phyloP scores from a whole-genome alignment of 2,888 invertebrate species.

The Caenorhabditis japonica region DNA sequence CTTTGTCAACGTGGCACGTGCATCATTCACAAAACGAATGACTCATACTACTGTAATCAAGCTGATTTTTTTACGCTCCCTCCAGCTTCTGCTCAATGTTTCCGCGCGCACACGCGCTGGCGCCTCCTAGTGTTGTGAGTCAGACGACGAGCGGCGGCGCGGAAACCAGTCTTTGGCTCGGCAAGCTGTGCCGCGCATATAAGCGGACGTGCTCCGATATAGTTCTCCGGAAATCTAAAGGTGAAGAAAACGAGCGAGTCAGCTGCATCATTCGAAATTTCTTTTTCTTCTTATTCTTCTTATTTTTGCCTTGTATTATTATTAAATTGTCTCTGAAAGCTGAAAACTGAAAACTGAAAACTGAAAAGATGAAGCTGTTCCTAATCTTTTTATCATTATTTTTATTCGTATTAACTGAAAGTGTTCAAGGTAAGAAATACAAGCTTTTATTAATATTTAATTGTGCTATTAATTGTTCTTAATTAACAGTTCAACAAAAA shows the following conservation, averaged over 20 bases:
- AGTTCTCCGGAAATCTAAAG: slow-evolving; percentile 44
- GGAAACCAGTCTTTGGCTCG: slow-evolving; percentile 42
- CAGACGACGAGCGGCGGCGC: slow-evolving; percentile 15
- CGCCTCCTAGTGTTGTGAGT: slow-evolving; percentile 30
- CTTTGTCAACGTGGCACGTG: no score
- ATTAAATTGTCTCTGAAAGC: slow-evolving; percentile 14
- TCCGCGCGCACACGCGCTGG: background rate
- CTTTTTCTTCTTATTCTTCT: slow-evolving; percentile 23
- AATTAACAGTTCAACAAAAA: no score
- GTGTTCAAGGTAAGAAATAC: no score
- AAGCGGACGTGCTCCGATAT: slow-evolving; percentile 50
- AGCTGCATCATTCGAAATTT: slow-evolving; percentile 17
- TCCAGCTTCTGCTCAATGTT: slow-evolving; percentile 5
- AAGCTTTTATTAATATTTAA: no score
- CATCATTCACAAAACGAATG: slow-evolving; percentile 34
- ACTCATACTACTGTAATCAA: slow-evolving; percentile 44
- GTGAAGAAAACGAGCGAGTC: slow-evolving; percentile 28
- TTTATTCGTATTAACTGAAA: background rate
- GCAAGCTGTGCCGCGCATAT: slow-evolving; percentile 45
- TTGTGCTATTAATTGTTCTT: no score
- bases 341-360: no score
- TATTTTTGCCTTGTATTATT: slow-evolving; percentile 33
- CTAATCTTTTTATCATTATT: background rate
- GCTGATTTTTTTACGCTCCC: slow-evolving; percentile 11
- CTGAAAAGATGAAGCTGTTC: no score